phyloP scores from a whole-genome alignment of 2,113 vertebrate genomes.

The Erpornis zantholeuca region DNA sequence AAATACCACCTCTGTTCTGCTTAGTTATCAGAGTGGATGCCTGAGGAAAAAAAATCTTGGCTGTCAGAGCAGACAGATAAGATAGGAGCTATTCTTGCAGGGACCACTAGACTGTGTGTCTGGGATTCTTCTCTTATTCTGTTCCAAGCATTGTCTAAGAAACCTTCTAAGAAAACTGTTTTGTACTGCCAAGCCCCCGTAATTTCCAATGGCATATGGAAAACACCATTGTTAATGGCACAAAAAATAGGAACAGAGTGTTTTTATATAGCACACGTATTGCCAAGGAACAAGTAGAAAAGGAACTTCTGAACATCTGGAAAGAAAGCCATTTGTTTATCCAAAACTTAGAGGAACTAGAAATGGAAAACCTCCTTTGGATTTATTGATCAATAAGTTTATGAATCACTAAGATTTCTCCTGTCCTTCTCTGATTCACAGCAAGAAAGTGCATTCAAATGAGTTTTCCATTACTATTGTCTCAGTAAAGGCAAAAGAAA shows the following conservation, averaged over 20 bases:
- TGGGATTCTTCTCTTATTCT: not conserved
- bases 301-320: not conserved
- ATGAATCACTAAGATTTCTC: not conserved
- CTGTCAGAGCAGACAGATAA: not conserved
- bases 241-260: not conserved
- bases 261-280: not conserved
- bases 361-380: not conserved
- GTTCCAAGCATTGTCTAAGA: not conserved
- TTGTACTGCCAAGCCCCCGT: not conserved
- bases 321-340: not conserved
- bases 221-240: not conserved
- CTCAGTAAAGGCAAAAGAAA: not conserved
- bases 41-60: not conserved
- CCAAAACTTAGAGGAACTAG: not conserved
- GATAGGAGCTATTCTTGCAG: not conserved
- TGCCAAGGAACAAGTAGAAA: not conserved
- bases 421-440: not conserved
- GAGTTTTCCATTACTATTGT: not conserved
- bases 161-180: not conserved
- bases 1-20: not conserved
- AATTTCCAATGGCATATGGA: not conserved
- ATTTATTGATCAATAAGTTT: not conserved
- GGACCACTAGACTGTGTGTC: not conserved
- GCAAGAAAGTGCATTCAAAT: not conserved
- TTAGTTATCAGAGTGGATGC: not conserved